Percentiles rank a stretch among this genome's conserved stretches.
These are phyloP conservation scores for Creontiades dilutus DNA, from an alignment of 2,888 invertebrate genomes.

Conservation along the genomic window DNA sequence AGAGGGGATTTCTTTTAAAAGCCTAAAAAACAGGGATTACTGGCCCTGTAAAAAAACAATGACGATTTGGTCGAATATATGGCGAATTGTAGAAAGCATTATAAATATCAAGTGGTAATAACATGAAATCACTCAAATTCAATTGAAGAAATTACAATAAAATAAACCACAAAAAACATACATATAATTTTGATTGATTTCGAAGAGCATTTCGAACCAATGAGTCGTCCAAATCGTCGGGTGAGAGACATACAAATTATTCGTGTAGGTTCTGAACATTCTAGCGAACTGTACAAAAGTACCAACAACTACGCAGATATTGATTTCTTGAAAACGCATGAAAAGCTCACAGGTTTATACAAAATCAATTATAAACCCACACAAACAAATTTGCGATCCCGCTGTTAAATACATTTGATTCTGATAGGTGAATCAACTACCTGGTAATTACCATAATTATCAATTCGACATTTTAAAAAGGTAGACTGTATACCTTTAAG, in stretches of 20 bases:
- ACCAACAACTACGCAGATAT: not conserved
- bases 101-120: not conserved
- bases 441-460: slow-evolving; percentile 11
- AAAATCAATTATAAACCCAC: not conserved
- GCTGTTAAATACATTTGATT: not conserved
- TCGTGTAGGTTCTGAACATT: not conserved
- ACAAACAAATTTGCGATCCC: not conserved
- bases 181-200: not conserved
- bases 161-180: not conserved
- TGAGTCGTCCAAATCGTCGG: slow-evolving; percentile 59
- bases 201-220: not conserved
- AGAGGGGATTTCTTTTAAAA: slow-evolving; percentile 25
- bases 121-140: not conserved
- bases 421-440: not conserved
- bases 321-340: not conserved
- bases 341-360: not conserved
- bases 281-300: slow-evolving; percentile 41
- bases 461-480: not conserved
- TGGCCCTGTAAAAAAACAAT: not conserved
- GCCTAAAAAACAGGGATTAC: not conserved
- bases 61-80: slow-evolving; percentile 62
- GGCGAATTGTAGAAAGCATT: not conserved
- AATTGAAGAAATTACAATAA: not conserved
- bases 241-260: slow-evolving; percentile 12
- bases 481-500: not conserved